Percentiles rank a stretch among this genome's conserved stretches.
Evolutionary conservation across 2,888 invertebrate genomes (phyloP).

Genomic region (Fragum sueziense): DNA sequence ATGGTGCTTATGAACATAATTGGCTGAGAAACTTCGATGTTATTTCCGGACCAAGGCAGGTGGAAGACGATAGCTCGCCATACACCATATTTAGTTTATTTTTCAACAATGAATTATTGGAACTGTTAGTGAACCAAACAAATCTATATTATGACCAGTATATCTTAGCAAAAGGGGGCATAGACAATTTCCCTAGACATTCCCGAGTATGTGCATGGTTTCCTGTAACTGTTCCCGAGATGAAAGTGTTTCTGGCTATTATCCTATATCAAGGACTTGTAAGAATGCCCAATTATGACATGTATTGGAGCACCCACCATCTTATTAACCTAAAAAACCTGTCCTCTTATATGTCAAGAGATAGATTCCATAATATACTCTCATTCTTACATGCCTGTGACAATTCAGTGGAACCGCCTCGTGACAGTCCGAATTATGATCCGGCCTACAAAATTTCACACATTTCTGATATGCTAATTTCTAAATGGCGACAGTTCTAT

Average conservation of each 20-base stretch:
- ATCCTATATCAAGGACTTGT: conserved; percentile 10
- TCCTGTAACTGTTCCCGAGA: neutral
- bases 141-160: neutral
- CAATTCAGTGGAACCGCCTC: conserved; percentile 5
- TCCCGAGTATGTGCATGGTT: conserved; percentile 13
- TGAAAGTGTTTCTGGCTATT: conserved; percentile 21
- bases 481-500: conserved; percentile 21
- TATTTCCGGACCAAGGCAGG: neutral
- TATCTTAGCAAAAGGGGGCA: too few relatives aligned
- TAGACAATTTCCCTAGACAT: neutral
- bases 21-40: conserved; percentile 11
- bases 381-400: conserved; percentile 20
- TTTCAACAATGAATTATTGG: neutral
- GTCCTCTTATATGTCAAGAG: conserved; percentile 11
- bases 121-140: neutral
- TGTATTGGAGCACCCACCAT: conserved; percentile 19
- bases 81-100: neutral
- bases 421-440: conserved; percentile 23
- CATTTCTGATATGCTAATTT: conserved; percentile 3
- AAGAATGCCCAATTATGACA: conserved; percentile 20
- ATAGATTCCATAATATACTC: conserved; percentile 12
- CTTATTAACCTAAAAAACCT: conserved; percentile 12
- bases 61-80: neutral
- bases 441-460: conserved; percentile 19
- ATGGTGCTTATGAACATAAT: conserved; percentile 16